Percentiles rank a stretch among this genome's conserved stretches.
phyloP scores from a whole-genome alignment of 2,797 vertebrate species.

The Tamandua tetradactyla region DNA sequence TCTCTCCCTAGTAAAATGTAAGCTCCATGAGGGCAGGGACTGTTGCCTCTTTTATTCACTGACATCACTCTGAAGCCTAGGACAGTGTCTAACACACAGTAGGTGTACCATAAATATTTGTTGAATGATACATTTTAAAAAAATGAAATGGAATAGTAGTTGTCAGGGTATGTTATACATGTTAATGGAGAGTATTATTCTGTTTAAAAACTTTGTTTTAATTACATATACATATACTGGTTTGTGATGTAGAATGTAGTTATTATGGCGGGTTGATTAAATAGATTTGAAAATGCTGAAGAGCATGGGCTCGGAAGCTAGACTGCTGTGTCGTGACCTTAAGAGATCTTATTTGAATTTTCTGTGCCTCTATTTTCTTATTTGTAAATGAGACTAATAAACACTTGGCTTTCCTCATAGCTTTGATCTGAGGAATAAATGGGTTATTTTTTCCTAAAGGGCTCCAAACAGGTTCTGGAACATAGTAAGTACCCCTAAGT shows the following conservation, averaged over 20 bases:
- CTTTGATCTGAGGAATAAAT: neutral
- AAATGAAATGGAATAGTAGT: neutral
- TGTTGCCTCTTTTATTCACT: constrained; percentile 13
- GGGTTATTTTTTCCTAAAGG: neutral
- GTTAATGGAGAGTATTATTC: neutral
- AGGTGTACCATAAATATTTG: neutral
- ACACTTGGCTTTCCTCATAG: neutral
- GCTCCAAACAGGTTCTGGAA: neutral
- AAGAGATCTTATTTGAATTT: constrained; percentile 39
- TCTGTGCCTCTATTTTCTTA: constrained; percentile 8
- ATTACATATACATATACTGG: neutral
- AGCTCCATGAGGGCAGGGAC: neutral
- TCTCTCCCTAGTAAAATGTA: neutral
- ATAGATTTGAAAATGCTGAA: neutral
- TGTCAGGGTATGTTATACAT: neutral
- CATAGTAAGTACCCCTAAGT: neutral
- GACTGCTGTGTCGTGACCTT: neutral
- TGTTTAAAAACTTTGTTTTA: neutral
- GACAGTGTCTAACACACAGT: neutral
- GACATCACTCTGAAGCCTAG: neutral
- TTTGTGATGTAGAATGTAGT: neutral
- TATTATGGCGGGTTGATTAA: neutral
- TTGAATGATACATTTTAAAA: neutral
- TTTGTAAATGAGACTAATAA: neutral
- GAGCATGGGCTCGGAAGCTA: neutral